Conservation (phyloP, 2,797 vertebrate species). For the Anolis apletophallus region DNA sequence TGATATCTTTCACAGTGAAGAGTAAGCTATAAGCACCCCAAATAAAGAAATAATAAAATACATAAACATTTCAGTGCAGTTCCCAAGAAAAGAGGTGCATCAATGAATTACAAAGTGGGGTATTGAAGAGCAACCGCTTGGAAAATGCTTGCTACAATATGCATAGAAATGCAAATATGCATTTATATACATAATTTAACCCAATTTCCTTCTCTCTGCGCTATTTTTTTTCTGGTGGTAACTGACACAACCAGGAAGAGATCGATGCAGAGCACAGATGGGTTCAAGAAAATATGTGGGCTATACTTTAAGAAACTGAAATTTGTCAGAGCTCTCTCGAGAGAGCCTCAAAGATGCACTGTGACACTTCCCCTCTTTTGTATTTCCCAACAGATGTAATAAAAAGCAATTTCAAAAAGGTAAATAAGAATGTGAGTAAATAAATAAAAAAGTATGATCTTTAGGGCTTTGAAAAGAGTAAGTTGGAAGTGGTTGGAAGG, state of each 20-base stretch:
- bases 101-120: background rate
- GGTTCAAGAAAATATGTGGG: background rate
- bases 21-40: too few relatives aligned
- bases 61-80: background rate
- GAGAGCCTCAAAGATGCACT: background rate
- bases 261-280: background rate
- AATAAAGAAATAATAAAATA: too few relatives aligned
- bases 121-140: background rate
- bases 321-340: background rate
- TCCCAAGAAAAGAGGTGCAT: background rate
- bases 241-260: background rate
- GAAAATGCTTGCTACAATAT: background rate
- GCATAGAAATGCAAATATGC: background rate
- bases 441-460: fast-evolving
- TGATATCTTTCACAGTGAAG: too few relatives aligned
- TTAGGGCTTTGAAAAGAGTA: background rate
- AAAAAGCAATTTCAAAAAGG: background rate
- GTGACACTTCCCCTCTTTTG: background rate
- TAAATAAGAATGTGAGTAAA: background rate
- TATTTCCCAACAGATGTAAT: background rate
- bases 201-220: background rate
- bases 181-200: background rate
- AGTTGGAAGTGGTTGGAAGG: background rate
- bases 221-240: too few relatives aligned
- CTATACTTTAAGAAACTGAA: background rate